Evolutionary conservation across 2,113 vertebrate species (phyloP), one percentile per base, ranked within the genome.

Genomic region (Aegotheles bennettii): DNA sequence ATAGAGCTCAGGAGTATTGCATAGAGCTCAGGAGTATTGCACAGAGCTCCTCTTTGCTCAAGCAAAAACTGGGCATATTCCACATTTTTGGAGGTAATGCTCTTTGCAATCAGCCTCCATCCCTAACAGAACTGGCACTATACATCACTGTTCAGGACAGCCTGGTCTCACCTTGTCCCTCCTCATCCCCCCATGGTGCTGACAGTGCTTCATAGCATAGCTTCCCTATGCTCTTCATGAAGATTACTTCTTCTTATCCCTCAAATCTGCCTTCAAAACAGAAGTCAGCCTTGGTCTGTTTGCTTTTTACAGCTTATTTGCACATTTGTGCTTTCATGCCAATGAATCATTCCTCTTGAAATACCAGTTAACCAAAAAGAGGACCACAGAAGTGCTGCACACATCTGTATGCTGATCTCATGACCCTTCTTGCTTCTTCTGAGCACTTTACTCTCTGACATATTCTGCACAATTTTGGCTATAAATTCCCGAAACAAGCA

Each of bases 391-490:
- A 50, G 7, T 23, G 24, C 6, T 61, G 21, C 23, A 56, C 2
- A 6, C 17, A 80, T 35, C 20, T 48, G 17, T 35, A 42, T 7
- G 25, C 9, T 56, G 7, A 51, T 74, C 16, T 75, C 40, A 33
- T 13, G 19, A 75, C 21, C 19, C 4, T 73, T 92, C 43, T 31
- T 40, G 11, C 26, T 87, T 24, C 21, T 57, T 47, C 67, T 31
- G 7, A 54, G 14, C 2, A 1, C 17, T 87, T 78, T 69, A 61
- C 47, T 78, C 14, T 82, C 35, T 69, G 40, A 16, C 21, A 50
- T 0, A 0, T 56, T 87, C 31, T 11, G 14, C 25, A 50, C 1
- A 4, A 69, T 80, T 93, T 53, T 74, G 15, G 8, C 50, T 80
- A 33, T 25, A 77, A 77, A 70, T 70, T 83, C 64, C 45, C 43